A percentile compares a stretch with the other conserved stretches of the same genome.
These are phyloP conservation scores for Gopherus flavomarginatus DNA, from an alignment of 2,113 vertebrate species.

Conservation along the genomic window DNA sequence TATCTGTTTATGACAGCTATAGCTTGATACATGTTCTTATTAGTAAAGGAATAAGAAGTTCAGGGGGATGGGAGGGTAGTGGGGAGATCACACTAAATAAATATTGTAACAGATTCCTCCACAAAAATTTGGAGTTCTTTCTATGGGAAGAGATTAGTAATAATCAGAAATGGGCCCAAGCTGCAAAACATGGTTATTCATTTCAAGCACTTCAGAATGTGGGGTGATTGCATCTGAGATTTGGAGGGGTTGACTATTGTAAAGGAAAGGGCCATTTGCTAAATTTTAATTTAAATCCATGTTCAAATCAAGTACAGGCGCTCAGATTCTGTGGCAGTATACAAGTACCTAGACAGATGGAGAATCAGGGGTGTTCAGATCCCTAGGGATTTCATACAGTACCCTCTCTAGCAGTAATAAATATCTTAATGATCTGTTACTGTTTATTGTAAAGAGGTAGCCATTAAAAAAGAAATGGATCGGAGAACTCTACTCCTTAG, in stretches of 20 bases:
- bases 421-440: constrained; percentile 13
- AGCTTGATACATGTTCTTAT: background rate
- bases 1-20: too few species aligned
- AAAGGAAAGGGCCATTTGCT: background rate
- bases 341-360: background rate
- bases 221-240: background rate
- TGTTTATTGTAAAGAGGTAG: constrained; percentile 30
- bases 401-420: background rate
- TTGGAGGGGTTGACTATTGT: rapidly evolving
- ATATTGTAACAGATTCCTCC: background rate
- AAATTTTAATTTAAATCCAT: background rate
- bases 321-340: background rate
- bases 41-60: background rate
- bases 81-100: background rate
- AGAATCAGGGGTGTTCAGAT: background rate
- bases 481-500: background rate
- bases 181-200: rapidly evolving
- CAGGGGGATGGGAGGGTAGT: background rate
- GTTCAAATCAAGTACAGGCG: background rate
- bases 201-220: background rate
- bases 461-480: background rate
- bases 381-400: background rate
- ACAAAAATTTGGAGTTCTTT: constrained; percentile 20
- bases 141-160: background rate
- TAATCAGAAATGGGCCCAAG: background rate